A percentile compares a stretch with the other conserved stretches of the same genome.
phyloP scores from a whole-genome alignment of 2,797 vertebrate species.

The Oreortyx pictus region DNA sequence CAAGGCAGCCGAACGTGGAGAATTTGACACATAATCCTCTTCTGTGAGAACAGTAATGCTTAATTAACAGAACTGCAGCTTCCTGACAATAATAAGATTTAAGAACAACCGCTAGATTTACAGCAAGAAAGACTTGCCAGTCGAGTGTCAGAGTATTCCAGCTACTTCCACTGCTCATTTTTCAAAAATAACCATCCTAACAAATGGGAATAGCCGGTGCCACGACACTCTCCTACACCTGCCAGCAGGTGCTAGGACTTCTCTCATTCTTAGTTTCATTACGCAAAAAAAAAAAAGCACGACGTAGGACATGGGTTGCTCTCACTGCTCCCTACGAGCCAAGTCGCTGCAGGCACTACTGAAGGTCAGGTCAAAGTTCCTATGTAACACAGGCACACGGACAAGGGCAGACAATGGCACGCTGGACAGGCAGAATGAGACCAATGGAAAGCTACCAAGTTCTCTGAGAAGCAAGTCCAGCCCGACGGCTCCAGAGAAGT shows the following conservation, averaged over 20 bases:
- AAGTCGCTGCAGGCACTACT: not conserved
- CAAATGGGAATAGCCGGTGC: not conserved
- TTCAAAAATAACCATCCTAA: conserved; percentile 4
- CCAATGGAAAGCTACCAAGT: not conserved
- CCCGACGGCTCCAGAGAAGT: not conserved
- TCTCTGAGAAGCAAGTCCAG: not conserved
- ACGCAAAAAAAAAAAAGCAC: not conserved
- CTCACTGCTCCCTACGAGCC: not conserved
- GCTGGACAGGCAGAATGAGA: not conserved
- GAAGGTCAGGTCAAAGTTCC: not conserved
- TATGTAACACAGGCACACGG: rapidly evolving
- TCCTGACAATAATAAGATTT: conserved; percentile 57
- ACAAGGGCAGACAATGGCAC: not conserved
- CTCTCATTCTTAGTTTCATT: not conserved
- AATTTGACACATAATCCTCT: conserved; percentile 39
- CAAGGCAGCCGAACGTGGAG: not conserved
- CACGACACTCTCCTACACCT: not conserved
- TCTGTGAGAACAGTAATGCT: conserved; percentile 26
- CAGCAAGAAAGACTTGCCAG: conserved; percentile 31
- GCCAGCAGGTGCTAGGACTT: not conserved
- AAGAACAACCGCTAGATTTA: not conserved
- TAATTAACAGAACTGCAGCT: conserved; percentile 61
- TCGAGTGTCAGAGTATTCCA: conserved; percentile 16
- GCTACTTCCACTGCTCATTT: conserved; percentile 43
- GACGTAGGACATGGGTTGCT: not conserved